Conservation (phyloP, 2,888 invertebrate genomes). For the Leucoptera coffeella region DNA sequence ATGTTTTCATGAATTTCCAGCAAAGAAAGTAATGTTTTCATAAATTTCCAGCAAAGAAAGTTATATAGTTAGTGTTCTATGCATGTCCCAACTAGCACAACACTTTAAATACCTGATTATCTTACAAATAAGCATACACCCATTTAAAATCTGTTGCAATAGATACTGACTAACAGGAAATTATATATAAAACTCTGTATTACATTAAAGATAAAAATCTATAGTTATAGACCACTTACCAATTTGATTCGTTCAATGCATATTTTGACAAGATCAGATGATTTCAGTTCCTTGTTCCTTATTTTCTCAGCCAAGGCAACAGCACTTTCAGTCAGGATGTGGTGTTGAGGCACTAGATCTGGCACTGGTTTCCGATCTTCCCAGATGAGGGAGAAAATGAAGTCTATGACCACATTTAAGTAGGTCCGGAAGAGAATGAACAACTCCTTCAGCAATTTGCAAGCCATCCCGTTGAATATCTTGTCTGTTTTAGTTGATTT, state of each 20-base stretch:
- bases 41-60: no score
- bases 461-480: conserved; percentile 24
- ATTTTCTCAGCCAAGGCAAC: conserved; percentile 62
- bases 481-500: conserved; percentile 20
- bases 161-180: no score
- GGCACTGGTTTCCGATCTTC: conserved; percentile 23
- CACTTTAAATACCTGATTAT: no score
- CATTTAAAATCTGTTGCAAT: no score
- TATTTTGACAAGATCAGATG: conserved; percentile 62
- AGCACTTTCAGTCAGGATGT: conserved; percentile 54
- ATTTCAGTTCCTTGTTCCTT: conserved; percentile 53
- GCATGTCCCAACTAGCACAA: no score
- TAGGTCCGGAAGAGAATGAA: conserved; percentile 22
- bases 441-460: conserved; percentile 19
- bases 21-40: no score
- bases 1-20: no score
- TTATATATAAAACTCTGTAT: no score
- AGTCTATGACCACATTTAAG: conserved; percentile 26
- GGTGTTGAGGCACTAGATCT: conserved; percentile 21
- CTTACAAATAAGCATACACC: no score
- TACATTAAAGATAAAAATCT: no score
- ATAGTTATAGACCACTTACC: conserved; percentile 28
- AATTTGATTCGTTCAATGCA: conserved; percentile 73
- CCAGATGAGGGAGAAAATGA: conserved; percentile 24
- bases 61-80: no score